Conservation (phyloP, 2,113 vertebrate genomes). For the Camelus dromedarius region DNA sequence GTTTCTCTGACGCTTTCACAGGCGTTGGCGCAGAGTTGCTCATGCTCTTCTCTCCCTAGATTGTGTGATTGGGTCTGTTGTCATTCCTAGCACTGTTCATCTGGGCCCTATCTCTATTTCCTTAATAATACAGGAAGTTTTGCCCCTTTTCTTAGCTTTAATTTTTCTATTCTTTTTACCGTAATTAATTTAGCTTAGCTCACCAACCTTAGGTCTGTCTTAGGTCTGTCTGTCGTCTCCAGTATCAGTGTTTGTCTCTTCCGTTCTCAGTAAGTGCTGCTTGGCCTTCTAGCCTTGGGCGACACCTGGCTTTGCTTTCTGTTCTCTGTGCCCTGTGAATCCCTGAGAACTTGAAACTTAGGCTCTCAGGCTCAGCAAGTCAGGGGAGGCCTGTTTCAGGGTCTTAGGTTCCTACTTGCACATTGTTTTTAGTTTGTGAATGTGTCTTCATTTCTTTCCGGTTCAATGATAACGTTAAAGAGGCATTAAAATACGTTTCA, state of each 20-base stretch:
- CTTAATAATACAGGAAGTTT: too few species aligned
- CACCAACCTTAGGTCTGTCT: background rate
- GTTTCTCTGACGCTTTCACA: too few species aligned
- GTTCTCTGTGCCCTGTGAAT: too few species aligned
- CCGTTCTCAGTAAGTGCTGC: rapidly evolving
- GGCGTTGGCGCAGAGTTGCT: too few species aligned
- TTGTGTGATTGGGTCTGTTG: background rate
- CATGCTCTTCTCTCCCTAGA: too few species aligned
- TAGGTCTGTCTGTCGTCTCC: background rate
- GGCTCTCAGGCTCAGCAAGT: rapidly evolving
- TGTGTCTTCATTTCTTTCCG: background rate
- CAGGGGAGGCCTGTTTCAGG: background rate
- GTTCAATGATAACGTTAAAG: background rate
- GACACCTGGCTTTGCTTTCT: rapidly evolving
- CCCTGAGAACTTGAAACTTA: rapidly evolving
- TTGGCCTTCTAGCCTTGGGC: rapidly evolving
- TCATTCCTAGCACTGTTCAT: background rate
- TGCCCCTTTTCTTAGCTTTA: too few species aligned
- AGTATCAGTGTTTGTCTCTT: rapidly evolving
- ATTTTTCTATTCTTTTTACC: background rate
- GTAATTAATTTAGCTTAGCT: background rate
- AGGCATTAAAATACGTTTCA: background rate
- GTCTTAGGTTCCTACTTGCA: background rate
- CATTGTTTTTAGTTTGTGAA: background rate
- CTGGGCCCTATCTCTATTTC: background rate